Evolutionary conservation across 2,888 invertebrate species (phyloP).

Genomic region (Drosophila meridionalis): DNA sequence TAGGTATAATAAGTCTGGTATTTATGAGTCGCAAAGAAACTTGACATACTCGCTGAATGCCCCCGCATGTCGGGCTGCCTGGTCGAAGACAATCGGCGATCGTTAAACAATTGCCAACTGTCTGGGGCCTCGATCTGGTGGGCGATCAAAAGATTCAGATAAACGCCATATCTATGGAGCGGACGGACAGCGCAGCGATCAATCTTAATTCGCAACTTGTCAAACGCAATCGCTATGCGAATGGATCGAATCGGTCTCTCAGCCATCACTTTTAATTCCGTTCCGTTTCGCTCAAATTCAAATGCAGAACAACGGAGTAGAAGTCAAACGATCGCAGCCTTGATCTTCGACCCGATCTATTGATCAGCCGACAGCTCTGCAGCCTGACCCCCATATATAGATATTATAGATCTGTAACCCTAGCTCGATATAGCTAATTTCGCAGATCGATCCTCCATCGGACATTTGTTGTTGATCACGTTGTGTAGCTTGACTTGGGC

Average conservation of each 20-base stretch:
- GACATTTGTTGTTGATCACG: neutral
- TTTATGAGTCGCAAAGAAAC: constrained; percentile 23
- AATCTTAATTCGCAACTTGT: constrained; percentile 63
- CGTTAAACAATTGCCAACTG: constrained; percentile 35
- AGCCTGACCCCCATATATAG: neutral
- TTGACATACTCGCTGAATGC: constrained; percentile 8
- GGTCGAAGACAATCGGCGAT: constrained; percentile 16
- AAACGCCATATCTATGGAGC: neutral
- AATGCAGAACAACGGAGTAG: neutral
- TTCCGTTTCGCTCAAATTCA: neutral
- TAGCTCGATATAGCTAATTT: neutral
- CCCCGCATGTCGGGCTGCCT: constrained; percentile 6
- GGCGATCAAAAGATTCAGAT: constrained; percentile 32
- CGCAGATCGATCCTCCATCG: neutral
- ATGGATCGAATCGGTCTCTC: neutral
- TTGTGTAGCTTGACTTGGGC: neutral
- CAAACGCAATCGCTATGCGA: constrained; percentile 20
- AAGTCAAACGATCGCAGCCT: neutral
- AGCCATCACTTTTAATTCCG: neutral
- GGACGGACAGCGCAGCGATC: constrained; percentile 37
- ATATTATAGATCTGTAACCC: neutral
- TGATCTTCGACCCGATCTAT: neutral
- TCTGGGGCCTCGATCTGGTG: constrained; percentile 20
- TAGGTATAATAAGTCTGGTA: constrained; percentile 32
- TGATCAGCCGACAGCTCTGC: neutral